A percentile compares a stretch with the other conserved stretches of the same genome.
These are phyloP conservation scores for Heliothis virescens DNA, from an alignment of 1,140 invertebrate genomes.

Conservation along the genomic window DNA sequence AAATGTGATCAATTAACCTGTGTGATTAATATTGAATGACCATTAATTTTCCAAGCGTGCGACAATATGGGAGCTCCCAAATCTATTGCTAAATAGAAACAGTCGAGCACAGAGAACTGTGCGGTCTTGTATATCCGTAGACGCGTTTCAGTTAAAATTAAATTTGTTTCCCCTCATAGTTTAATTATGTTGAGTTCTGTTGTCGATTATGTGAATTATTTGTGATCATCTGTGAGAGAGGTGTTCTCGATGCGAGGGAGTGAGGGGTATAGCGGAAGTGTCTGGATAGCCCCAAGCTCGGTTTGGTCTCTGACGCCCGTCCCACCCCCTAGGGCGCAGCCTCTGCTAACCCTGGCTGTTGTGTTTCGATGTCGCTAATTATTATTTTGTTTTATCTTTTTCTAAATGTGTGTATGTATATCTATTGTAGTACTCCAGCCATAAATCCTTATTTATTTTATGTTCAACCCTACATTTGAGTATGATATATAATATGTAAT, in stretches of 20 bases:
- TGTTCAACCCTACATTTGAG: constrained; percentile 59
- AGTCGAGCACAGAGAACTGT: constrained; percentile 60
- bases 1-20: constrained; percentile 43
- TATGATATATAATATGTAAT: constrained; percentile 62
- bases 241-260: constrained; percentile 86
- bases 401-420: constrained; percentile 81
- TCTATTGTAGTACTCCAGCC: constrained; percentile 76
- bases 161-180: constrained; percentile 76
- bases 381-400: constrained; percentile 68
- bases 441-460: constrained; percentile 65
- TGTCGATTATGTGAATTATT: constrained; percentile 82
- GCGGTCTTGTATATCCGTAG: constrained; percentile 67
- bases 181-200: constrained; percentile 80
- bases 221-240: constrained; percentile 86
- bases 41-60: constrained; percentile 68
- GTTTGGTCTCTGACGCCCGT: constrained; percentile 79
- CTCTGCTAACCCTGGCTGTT: constrained; percentile 85
- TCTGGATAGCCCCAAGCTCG: constrained; percentile 81
- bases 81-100: constrained; percentile 54
- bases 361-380: constrained; percentile 85
- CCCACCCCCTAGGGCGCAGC: constrained; percentile 82
- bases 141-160: constrained; percentile 72
- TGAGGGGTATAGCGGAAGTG: constrained; percentile 85
- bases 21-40: constrained; percentile 52
- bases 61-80: constrained; percentile 59